Evolutionary conservation across 2,113 vertebrate species (phyloP), one percentile per base, ranked within the genome.

Genomic region (Orycteropus afer): DNA sequence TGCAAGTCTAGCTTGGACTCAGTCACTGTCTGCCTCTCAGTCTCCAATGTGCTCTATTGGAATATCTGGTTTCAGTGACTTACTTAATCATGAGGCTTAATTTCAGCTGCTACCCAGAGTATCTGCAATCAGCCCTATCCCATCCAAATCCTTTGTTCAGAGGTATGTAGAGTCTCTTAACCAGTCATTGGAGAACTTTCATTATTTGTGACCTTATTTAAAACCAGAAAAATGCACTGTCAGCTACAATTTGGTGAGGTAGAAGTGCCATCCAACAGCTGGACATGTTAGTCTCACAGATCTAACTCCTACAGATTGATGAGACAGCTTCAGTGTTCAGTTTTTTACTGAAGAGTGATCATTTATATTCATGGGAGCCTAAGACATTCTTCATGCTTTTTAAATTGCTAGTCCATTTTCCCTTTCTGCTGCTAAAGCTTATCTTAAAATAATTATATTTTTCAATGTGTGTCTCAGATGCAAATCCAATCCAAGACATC

Each of bases 201-300:
- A 55, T 76, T 86, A 49, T 73, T 89, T 89, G 5, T 83, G 85
- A 89, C 29, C n/a, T 25, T 86, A 40, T 91, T 84, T 95, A 87
- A 93, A 94, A 74, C 22, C 20, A 92, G 37, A 92, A 55, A 83
- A 84, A 92, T 92, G 37, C 49, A 94, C 57, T 92, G 90, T 90
- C 32, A 88, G 45, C 23, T 83, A 1, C 65, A 80, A 92, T 22
- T 55, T 90, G 27, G 51, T 90, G 42, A 84, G 17, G 53, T n/a
- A 77, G 59, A 6, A 81, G 42, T 77, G 61, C 86, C 57, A 90
- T 87, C 86, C 61, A 85, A 69, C 51, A 91, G 29, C 63, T 80
- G 27, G 25, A 59, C 42, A 93, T 71, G 20, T 86, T 78, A 94
- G 84, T 51, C 20, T 55, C 25, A 82, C 18, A 80, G 32, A 90